Percentiles rank a stretch among this genome's conserved stretches.
These are phyloP conservation scores for Lethenteron reissneri DNA, from an alignment of 2,113 vertebrate species.

Conservation along the genomic window DNA sequence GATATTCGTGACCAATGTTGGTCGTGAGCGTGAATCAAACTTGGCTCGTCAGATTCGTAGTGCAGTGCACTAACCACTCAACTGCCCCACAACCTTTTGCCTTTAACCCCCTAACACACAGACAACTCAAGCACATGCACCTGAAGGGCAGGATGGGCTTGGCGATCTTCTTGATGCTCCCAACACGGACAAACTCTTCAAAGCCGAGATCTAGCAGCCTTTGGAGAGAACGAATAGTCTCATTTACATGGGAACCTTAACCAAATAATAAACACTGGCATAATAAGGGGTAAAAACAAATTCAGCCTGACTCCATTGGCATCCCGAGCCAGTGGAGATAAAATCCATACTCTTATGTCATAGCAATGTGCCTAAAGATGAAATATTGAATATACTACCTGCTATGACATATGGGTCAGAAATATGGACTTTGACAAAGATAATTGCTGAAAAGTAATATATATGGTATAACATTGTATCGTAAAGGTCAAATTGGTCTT, in stretches of 20 bases:
- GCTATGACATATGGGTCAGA: too few species aligned
- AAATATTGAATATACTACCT: not conserved
- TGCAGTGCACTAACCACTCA: too few species aligned
- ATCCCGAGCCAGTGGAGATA: not conserved
- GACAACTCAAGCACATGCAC: conserved; percentile 13
- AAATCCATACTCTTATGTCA: not conserved
- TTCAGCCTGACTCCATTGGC: not conserved
- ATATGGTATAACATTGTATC: conserved; percentile 9
- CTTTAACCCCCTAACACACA: too few species aligned
- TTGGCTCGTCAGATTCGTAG: too few species aligned
- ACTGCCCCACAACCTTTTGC: too few species aligned
- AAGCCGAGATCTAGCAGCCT: conserved; percentile 35
- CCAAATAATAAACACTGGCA: not conserved
- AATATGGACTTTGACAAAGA: too few species aligned
- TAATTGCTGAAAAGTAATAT: too few species aligned
- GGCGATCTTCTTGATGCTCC: conserved; percentile 38
- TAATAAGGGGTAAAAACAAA: not conserved
- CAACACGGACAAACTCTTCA: conserved; percentile 39
- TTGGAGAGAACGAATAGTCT: not conserved
- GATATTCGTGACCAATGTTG: too few species aligned
- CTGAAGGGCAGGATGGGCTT: conserved; percentile 40
- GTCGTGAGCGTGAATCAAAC: too few species aligned
- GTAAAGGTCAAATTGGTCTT: too few species aligned
- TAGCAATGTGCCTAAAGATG: not conserved
- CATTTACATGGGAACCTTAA: not conserved